Evolutionary conservation across 64 coral and sea anemone species (phyloP).

Genomic region (Orbicella faveolata): DNA sequence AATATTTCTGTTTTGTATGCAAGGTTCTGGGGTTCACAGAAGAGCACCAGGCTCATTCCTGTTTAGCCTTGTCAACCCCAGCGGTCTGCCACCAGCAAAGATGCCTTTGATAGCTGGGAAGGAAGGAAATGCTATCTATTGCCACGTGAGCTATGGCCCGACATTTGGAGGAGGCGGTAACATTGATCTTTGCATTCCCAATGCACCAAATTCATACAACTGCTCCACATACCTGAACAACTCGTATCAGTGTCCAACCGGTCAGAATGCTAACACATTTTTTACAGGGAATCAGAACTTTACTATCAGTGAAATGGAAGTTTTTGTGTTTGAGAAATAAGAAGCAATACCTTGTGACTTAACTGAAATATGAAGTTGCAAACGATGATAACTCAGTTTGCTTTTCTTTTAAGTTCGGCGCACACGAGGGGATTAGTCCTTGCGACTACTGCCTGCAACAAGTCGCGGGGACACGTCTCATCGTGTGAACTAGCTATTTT

Average conservation of each 20-base stretch:
- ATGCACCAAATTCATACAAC: constrained; percentile 10
- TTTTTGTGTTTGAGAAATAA: constrained; percentile 20
- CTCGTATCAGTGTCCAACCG: constrained; percentile 27
- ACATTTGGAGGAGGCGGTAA: not conserved
- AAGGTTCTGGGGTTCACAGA: not conserved
- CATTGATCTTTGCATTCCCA: not conserved
- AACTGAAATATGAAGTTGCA: not conserved
- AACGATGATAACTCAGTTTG: too few species aligned
- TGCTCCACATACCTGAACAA: not conserved
- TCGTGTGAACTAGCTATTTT: too few species aligned
- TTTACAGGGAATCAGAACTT: constrained; percentile 24
- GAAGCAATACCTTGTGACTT: not conserved
- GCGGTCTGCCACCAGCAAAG: constrained; percentile 26
- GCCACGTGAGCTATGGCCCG: not conserved
- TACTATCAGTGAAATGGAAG: constrained; percentile 28
- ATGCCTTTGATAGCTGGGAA: not conserved
- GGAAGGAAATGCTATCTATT: constrained; percentile 31
- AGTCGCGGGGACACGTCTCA: too few species aligned
- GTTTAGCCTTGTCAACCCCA: constrained; percentile 28
- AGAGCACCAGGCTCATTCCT: constrained; percentile 25
- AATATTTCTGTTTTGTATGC: not conserved
- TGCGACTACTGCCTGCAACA: too few species aligned
- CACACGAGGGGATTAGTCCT: too few species aligned
- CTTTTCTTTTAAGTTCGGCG: too few species aligned
- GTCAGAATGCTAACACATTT: constrained; percentile 13